phyloP scores from a whole-genome alignment of 2,797 vertebrate genomes.

The Megalops cyprinoides region DNA sequence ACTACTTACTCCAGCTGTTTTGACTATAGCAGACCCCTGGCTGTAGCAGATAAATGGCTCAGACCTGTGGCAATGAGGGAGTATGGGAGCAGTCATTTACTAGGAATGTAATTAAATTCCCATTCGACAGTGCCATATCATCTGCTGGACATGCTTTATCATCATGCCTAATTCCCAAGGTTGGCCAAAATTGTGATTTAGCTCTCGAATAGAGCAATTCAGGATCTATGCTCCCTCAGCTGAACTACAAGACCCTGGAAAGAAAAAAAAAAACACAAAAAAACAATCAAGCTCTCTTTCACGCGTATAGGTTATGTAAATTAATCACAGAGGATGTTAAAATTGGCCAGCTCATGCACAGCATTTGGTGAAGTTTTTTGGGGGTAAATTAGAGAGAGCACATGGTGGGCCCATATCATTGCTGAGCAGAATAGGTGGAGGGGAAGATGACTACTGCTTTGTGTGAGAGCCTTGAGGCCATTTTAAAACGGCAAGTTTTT shows the following conservation, averaged over 20 bases:
- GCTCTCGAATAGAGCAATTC: not conserved
- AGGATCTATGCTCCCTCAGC: not conserved
- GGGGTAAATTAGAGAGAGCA: not conserved
- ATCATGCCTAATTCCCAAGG: not conserved
- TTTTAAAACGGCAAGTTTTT: not conserved
- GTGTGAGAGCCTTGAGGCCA: not conserved
- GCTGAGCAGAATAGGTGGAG: not conserved
- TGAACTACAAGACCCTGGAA: too few species aligned
- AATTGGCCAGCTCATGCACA: too few species aligned
- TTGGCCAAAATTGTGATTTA: not conserved
- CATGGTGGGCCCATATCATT: not conserved
- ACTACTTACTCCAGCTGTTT: not conserved
- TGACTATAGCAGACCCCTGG: not conserved
- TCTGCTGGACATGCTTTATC: not conserved
- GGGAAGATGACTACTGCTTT: not conserved
- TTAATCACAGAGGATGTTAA: not conserved
- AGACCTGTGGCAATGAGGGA: constrained; percentile 4
- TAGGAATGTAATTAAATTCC: not conserved
- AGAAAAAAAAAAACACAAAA: too few species aligned
- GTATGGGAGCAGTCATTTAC: not conserved
- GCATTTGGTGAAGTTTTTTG: not conserved
- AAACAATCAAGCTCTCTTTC: too few species aligned
- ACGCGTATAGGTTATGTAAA: not conserved
- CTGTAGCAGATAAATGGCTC: not conserved
- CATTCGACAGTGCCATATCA: not conserved